Base-by-base conservation (phyloP, 30 jellyfish, hydroid and myxozoan genomes). In the Pelagia noctiluca region DNA sequence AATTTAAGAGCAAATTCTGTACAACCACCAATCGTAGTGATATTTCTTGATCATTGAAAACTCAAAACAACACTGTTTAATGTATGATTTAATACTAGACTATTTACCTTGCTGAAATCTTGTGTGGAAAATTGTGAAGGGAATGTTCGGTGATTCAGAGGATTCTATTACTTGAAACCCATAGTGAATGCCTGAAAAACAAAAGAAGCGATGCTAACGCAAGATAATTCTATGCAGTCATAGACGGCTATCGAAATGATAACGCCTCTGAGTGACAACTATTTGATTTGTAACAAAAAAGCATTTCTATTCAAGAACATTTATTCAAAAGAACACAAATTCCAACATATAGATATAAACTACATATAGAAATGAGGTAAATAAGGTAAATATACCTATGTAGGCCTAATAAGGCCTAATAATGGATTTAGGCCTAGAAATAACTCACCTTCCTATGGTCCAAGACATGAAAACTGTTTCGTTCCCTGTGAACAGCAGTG, bases 151-250 rank as follows among this genome's bases (percentile, higher is more conserved):
- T 2, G 80, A 67, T 67, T 67, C 80, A 5, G 34, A 48, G 2
- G 80, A 24, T 42, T 72, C 84, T 71, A 72, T 72, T 24, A 72
- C 84, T 34, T 72, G 84, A 26, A 72, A 72, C 21, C 84, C 84
- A 25, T 72, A 72, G 60, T 42, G 8, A 42, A 42, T 42, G 57
- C 57, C 57, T 42, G 57, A 42, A 42, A 42, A 42, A 42, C 57
- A 42, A 42, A 42, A 42, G 57, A 42, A 42, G 16, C 57, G 16
- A 42, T 42, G 57, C 57, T 42, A 42, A 42, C 57, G 57, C 57
- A 42, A 42, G 57, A 42, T 42, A 42, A 42, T 42, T 42, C 57
- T 42, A 42, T 42, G 57, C 57, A 42, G 57, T 42, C 57, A 42
- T 42, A 42, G 57, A 42, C 57, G 57, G 57, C 57, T 42, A 42